Evolutionary conservation across 2,888 invertebrate species (phyloP).

Genomic region (Acronicta psi): DNA sequence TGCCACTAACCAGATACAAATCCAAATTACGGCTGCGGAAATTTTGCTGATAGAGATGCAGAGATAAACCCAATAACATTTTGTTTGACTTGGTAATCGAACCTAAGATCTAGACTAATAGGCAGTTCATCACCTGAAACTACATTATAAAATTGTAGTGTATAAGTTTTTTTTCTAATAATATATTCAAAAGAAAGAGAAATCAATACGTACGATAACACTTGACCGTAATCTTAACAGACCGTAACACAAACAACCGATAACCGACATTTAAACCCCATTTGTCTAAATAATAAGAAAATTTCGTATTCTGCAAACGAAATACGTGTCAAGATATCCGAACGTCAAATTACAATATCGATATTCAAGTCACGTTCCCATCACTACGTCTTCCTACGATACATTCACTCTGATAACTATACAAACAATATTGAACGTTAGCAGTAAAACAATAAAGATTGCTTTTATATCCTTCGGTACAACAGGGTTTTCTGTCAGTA

Average conservation of each 20-base stretch:
- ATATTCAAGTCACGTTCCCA: conserved; percentile 72
- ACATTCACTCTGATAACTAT: conserved; percentile 33
- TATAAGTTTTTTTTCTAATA: neutral
- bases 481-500: conserved; percentile 12
- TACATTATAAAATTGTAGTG: no score
- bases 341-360: conserved; percentile 66
- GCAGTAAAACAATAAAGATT: conserved; percentile 22
- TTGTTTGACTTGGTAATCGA: no score
- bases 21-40: no score
- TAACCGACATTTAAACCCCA: conserved; percentile 20
- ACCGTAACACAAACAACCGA: conserved; percentile 3
- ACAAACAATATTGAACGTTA: conserved; percentile 52
- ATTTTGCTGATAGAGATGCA: no score
- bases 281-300: conserved; percentile 56
- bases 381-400: conserved; percentile 66
- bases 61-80: no score
- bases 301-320: conserved; percentile 69
- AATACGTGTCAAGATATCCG: conserved; percentile 69
- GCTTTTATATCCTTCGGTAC: conserved; percentile 13
- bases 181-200: neutral
- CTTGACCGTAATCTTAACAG: conserved; percentile 2
- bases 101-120: no score
- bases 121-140: no score
- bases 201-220: neutral
- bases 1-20: no score